Evolutionary conservation across 1,140 invertebrate species (phyloP).

Genomic region (Aphaenogaster ashmeadi): DNA sequence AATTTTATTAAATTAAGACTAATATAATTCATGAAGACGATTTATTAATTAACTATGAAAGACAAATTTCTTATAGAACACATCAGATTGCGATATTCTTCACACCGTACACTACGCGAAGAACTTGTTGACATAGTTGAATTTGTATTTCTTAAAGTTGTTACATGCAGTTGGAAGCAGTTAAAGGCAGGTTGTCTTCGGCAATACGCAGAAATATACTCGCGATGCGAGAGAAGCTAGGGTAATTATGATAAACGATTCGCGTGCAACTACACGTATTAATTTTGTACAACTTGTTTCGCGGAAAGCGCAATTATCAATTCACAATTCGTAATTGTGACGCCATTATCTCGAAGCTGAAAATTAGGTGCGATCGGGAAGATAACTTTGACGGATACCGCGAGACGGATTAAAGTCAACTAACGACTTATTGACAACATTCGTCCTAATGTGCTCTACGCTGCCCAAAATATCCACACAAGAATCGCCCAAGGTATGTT

Average conservation of each 20-base stretch:
- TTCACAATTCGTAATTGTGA: neutral
- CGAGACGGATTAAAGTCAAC: neutral
- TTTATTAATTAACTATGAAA: neutral
- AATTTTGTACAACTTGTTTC: neutral
- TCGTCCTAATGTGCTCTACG: neutral
- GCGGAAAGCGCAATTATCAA: neutral
- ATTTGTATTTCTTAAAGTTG: neutral
- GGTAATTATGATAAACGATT: neutral
- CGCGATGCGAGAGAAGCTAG: neutral
- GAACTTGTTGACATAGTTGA: neutral
- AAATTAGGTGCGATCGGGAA: neutral
- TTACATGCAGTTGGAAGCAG: neutral
- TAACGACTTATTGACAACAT: neutral
- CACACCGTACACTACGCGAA: neutral
- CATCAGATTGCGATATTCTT: neutral
- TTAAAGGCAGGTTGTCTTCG: neutral
- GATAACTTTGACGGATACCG: neutral
- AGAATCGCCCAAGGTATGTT: neutral
- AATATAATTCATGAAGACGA: neutral
- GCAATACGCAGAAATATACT: neutral
- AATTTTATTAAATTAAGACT: neutral
- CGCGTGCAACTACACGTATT: neutral
- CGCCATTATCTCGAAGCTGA: neutral
- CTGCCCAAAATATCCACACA: neutral
- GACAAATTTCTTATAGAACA: neutral